Conservation (phyloP, 1,140 invertebrate species). For the Amphibalanus amphitrite region DNA sequence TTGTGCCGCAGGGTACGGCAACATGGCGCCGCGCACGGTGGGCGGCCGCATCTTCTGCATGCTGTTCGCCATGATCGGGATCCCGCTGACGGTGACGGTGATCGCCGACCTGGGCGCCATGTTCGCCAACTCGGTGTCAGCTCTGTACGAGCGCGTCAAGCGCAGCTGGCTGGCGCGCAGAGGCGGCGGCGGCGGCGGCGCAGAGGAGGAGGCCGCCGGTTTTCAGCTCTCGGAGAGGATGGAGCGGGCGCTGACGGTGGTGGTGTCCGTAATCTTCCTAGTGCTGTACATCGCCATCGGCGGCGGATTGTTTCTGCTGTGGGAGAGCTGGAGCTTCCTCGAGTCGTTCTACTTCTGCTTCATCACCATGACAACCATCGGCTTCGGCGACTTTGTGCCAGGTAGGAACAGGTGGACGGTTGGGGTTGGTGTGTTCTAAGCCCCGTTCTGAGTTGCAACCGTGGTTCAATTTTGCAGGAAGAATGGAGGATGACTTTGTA, state of each 20-base stretch:
- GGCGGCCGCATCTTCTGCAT: slow-evolving; percentile 77
- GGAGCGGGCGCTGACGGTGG: slow-evolving; percentile 13
- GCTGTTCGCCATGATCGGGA: slow-evolving; percentile 81
- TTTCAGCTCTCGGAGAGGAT: neutral
- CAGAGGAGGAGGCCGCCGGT: neutral
- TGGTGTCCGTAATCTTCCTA: slow-evolving; percentile 49
- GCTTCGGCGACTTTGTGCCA: slow-evolving; percentile 78
- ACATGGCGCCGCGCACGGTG: slow-evolving; percentile 75
- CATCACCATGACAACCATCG: slow-evolving; percentile 85
- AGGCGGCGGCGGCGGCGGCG: neutral
- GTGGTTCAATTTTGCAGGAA: neutral
- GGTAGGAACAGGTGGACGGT: slow-evolving; percentile 36
- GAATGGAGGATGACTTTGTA: neutral
- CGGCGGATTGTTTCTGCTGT: slow-evolving; percentile 37
- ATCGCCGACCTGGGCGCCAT: slow-evolving; percentile 78
- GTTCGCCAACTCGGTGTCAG: slow-evolving; percentile 55
- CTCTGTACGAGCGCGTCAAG: slow-evolving; percentile 9
- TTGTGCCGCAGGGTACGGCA: slow-evolving; percentile 66
- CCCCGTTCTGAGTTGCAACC: too few species aligned
- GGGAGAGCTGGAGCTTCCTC: slow-evolving; percentile 79
- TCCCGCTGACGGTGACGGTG: slow-evolving; percentile 79
- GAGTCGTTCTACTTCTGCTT: slow-evolving; percentile 89
- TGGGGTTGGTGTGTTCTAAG: neutral
- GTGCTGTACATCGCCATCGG: slow-evolving; percentile 57
- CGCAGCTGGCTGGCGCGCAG: neutral